These are phyloP conservation scores for Drosophila mimica DNA, from an alignment of 2,888 invertebrate species.

Conservation along the genomic window DNA sequence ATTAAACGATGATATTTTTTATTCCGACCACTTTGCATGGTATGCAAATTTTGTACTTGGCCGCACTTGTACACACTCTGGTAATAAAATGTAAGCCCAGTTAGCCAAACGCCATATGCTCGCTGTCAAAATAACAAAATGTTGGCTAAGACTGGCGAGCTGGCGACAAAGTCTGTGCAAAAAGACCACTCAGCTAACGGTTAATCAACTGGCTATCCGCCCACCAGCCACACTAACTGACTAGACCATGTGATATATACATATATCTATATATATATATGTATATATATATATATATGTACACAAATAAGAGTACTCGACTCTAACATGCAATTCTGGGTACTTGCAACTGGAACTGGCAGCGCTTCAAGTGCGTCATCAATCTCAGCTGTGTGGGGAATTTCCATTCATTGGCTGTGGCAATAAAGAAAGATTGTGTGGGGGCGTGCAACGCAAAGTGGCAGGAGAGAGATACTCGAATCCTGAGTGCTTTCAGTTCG, in stretches of 20 bases:
- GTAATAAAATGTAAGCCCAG: slow-evolving; percentile 38
- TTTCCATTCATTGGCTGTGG: slow-evolving; percentile 64
- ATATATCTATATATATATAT: slow-evolving; percentile 1
- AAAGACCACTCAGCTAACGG: slow-evolving; percentile 55
- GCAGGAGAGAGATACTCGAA: slow-evolving; percentile 22
- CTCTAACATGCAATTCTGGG: slow-evolving; percentile 37
- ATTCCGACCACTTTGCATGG: slow-evolving; percentile 57
- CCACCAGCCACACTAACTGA: slow-evolving; percentile 25
- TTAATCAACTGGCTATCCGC: slow-evolving; percentile 54
- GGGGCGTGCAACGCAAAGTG: not conserved
- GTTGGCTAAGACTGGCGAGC: slow-evolving; percentile 64
- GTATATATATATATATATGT: not conserved
- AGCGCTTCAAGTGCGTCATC: slow-evolving; percentile 75
- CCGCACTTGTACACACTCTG: slow-evolving; percentile 59
- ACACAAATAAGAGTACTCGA: not conserved
- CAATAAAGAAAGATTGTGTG: slow-evolving; percentile 3
- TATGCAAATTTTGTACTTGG: slow-evolving; percentile 76
- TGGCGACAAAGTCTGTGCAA: slow-evolving; percentile 51
- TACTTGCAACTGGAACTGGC: slow-evolving; percentile 40
- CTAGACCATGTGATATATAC: slow-evolving; percentile 22
- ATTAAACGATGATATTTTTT: slow-evolving; percentile 41
- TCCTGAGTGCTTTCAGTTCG: slow-evolving; percentile 66
- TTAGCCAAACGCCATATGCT: slow-evolving; percentile 38
- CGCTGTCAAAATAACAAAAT: slow-evolving; percentile 76
- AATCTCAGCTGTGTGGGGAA: slow-evolving; percentile 62